phyloP scores from a whole-genome alignment of 2,888 invertebrate species.

The Idaea straminata region DNA sequence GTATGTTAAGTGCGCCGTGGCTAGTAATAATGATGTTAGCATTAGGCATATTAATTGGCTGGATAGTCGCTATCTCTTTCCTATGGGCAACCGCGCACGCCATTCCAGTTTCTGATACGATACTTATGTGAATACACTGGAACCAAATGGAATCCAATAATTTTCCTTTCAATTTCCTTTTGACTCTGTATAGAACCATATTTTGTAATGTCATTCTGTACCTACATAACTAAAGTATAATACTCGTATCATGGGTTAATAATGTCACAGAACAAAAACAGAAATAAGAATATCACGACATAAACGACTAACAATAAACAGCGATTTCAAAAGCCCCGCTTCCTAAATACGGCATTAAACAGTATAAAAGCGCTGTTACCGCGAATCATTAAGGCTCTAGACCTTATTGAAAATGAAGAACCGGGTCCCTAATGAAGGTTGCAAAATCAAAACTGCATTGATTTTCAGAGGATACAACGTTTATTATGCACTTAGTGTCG shows the following conservation, averaged over 20 bases:
- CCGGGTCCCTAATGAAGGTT: conserved; percentile 76
- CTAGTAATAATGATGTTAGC: conserved; percentile 80
- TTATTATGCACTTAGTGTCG: conserved; percentile 67
- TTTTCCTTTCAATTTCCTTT: conserved; percentile 11
- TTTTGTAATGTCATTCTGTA: conserved; percentile 44
- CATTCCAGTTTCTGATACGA: conserved; percentile 42
- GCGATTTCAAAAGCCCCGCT: conserved; percentile 69
- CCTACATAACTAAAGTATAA: conserved; percentile 38
- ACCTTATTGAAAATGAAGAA: conserved; percentile 75
- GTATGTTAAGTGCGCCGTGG: conserved; percentile 76
- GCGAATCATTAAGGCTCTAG: conserved; percentile 70
- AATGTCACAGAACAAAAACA: conserved; percentile 50
- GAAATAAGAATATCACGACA: conserved; percentile 49
- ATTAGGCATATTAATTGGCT: conserved; percentile 79
- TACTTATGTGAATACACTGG: conserved; percentile 32
- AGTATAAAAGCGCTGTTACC: conserved; percentile 70
- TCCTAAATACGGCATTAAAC: conserved; percentile 72
- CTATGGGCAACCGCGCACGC: conserved; percentile 57
- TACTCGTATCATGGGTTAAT: conserved; percentile 49
- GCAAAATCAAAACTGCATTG: conserved; percentile 76
- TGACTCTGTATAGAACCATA: conserved; percentile 26
- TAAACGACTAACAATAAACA: conserved; percentile 48
- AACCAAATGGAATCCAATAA: conserved; percentile 17
- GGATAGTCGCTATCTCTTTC: conserved; percentile 71
- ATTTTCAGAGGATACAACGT: conserved; percentile 66